Evolutionary conservation across 2,797 vertebrate genomes (phyloP), one percentile per base, ranked within the genome.

Genomic region (Sebastes elongatus): DNA sequence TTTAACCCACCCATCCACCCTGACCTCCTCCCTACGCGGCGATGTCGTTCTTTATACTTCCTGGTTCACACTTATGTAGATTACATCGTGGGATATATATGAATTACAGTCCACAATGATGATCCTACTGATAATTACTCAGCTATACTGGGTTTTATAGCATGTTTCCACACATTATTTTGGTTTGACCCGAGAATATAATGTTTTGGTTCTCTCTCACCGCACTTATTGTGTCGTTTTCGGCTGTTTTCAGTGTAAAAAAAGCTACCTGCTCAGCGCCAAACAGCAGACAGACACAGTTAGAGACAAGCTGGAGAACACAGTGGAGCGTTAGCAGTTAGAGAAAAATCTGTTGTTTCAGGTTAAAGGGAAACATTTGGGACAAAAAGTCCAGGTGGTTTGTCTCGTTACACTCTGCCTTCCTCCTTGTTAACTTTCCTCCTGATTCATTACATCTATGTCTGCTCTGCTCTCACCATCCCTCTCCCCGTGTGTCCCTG

Each of bases 391-490:
- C 65, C 20, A 73, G 20, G 23, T 71, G 10, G 4, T 55, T 46
- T 28, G 11, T 57, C 14, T 53, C 32, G 28, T 67, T 55, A 7
- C 69, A 25, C 25, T 60, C 62, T 42, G 14, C 22, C 30, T 62
- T 65, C 25, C n/a, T 66, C 53, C 59, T 52, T 7, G 14, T 72
- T 56, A n/a, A 69, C 27, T 67, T 52, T 61, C 63, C 11, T 75
- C 27, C 74, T 70, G 59, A 71, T 82, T 84, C 66, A 84, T 80
- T 78, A 27, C 10, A 72, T 71, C 77, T 68, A 33, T 25, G 42
- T 42, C 33, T 83, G 22, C 65, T 68, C 61, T 78, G 4, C 38
- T 64, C 56, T 76, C 76, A 55, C 28, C 28, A 9, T 53, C 72
- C 71, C 71, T 76, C 32, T 75, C 56, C 11, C 78, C 30, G 20